A percentile compares a stretch with the other conserved stretches of the same genome.
Conservation (phyloP, 2,888 invertebrate genomes). For the Galerucella nymphaeae region DNA sequence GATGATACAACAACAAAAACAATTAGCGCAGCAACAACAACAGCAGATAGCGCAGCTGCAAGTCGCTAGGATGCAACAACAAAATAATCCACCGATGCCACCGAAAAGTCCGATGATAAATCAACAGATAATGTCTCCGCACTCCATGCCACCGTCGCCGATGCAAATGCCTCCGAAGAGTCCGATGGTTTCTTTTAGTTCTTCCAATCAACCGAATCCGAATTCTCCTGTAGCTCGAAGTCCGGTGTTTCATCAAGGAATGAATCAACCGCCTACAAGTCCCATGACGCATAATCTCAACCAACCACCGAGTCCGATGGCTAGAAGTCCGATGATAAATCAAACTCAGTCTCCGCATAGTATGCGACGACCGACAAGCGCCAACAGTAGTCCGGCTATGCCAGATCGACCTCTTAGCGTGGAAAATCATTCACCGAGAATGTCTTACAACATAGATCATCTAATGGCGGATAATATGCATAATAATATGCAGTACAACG, state of each 20-base stretch:
- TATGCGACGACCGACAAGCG: conserved; percentile 68
- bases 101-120: conserved; percentile 66
- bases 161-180: conserved; percentile 66
- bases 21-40: conserved; percentile 56
- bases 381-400: conserved; percentile 68
- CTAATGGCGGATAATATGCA: conserved; percentile 46
- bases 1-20: conserved; percentile 60
- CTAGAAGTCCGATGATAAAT: conserved; percentile 64
- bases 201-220: conserved; percentile 66
- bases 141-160: conserved; percentile 64
- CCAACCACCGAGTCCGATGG: conserved; percentile 66
- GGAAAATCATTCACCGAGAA: conserved; percentile 68
- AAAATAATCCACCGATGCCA: conserved; percentile 66
- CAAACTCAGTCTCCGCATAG: conserved; percentile 67
- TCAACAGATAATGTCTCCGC: conserved; percentile 64
- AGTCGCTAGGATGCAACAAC: conserved; percentile 60
- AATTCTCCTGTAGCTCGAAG: conserved; percentile 71
- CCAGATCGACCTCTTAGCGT: conserved; percentile 71
- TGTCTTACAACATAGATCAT: conserved; percentile 53
- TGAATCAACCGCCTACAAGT: conserved; percentile 65
- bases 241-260: conserved; percentile 67
- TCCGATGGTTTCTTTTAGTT: conserved; percentile 58
- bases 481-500: conserved; percentile 29
- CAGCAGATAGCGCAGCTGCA: conserved; percentile 63
- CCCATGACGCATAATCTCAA: conserved; percentile 67